Evolutionary conservation across 2,797 vertebrate species (phyloP).

Genomic region (Pipistrellus nathusii): DNA sequence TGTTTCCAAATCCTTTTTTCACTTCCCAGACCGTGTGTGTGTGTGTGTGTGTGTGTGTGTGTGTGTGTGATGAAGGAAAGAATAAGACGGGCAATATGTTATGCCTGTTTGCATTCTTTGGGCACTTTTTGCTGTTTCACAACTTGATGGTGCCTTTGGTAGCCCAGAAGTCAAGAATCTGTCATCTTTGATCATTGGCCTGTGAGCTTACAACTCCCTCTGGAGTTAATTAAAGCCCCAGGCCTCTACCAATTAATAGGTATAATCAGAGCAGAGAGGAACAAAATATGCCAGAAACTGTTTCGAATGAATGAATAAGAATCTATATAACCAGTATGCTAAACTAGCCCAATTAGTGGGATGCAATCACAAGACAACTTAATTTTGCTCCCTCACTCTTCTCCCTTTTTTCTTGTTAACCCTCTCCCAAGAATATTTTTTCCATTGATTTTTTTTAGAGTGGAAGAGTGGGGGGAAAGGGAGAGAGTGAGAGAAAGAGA

Average conservation of each 20-base stretch:
- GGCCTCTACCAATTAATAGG: not conserved
- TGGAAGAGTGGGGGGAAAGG: no score
- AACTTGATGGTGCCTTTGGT: constrained; percentile 26
- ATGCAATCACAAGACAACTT: not conserved
- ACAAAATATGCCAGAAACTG: not conserved
- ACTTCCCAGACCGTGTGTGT: not conserved
- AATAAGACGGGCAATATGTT: not conserved
- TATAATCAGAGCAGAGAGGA: not conserved
- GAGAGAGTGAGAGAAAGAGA: no score
- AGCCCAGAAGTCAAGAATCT: constrained; percentile 20
- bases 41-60: not conserved
- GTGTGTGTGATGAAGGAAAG: not conserved
- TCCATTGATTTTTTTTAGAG: no score
- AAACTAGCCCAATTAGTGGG: not conserved
- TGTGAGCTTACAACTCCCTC: constrained; percentile 3
- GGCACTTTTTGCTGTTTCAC: not conserved
- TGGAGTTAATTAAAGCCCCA: not conserved
- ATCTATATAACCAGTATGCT: not conserved
- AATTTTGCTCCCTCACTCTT: not conserved
- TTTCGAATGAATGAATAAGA: constrained; percentile 28
- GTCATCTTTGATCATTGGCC: not conserved
- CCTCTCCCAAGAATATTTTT: no score
- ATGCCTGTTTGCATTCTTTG: not conserved
- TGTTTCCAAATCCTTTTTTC: not conserved
- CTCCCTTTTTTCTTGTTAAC: not conserved